These are phyloP conservation scores for Pachycephus smyrnensis DNA, from an alignment of 2,888 invertebrate genomes.

Conservation along the genomic window DNA sequence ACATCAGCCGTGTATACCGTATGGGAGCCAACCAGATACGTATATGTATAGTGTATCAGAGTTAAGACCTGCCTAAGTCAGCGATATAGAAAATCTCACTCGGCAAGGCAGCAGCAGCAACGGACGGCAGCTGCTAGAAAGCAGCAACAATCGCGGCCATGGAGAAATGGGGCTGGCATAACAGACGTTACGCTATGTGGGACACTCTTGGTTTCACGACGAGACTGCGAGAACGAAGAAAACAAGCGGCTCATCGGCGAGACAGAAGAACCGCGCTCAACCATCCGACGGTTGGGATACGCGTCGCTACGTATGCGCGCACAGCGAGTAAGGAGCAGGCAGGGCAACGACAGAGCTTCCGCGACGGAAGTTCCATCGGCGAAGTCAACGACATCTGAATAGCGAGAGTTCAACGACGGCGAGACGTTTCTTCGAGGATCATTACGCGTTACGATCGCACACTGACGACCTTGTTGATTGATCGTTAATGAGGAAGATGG, in stretches of 20 bases:
- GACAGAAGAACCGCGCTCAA: neutral
- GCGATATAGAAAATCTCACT: neutral
- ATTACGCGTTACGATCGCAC: neutral
- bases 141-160: neutral
- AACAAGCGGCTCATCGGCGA: neutral
- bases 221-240: slow-evolving; percentile 3
- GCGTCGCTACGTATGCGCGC: neutral
- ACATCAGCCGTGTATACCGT: neutral
- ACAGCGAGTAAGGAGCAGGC: neutral
- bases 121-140: neutral
- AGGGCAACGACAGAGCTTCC: neutral
- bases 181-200: slow-evolving; percentile 8
- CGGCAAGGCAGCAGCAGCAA: neutral
- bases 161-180: neutral
- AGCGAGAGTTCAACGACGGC: too few species aligned
- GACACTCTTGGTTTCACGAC: slow-evolving; percentile 10
- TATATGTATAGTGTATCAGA: neutral
- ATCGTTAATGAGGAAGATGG: neutral
- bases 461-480: neutral
- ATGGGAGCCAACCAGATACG: neutral
- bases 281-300: neutral
- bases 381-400: neutral
- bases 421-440: neutral
- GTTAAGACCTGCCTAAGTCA: neutral
- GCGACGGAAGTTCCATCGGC: neutral